Evolutionary conservation across 2,888 invertebrate genomes (phyloP), one percentile per base, ranked within the genome.

Genomic region (Drepanosiphum platanoidis): DNA sequence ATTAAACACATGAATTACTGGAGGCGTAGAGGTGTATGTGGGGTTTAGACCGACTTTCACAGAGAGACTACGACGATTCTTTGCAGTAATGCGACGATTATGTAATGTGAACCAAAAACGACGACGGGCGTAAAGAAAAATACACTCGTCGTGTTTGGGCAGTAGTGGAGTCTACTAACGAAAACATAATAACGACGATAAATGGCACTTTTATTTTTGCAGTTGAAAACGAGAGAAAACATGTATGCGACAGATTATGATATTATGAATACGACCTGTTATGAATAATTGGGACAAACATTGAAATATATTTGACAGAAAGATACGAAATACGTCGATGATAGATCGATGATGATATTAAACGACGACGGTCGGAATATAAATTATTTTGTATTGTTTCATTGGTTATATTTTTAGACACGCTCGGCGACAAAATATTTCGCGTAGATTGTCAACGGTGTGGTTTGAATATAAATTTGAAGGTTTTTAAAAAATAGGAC

Each of bases 271-370:
- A n/a, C n/a, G n/a, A n/a, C n/a, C n/a, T n/a, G n/a, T n/a, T n/a
- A 77, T 39, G 27, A 77, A 64, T 64, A n/a, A 58, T 61, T 61
- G 27, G n/a, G n/a, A n/a, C 36, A 39, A 77, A 77, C 61, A 18
- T 61, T 18, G 18, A 77, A 77, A 39, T 30, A 77, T 39, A 39
- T 61, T 39, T 36, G 39, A 64, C 36, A 77, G 36, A 58, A 36
- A 64, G 61, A 77, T 77, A 77, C 39, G 77, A 77, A 77, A 77
- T 61, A 61, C 77, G 64, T 64, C 36, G 77, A 64, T 30, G 30
- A 22, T 39, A 77, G 34, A 46, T 18, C 32, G 46, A 64, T 64
- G 13, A 46, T 46, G 42, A 46, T 32, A 39, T 71, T n/a, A 27
- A 39, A 27, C 71, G 71, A 39, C 27, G 74, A 39, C 27, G 74